Evolutionary conservation across 1,140 invertebrate genomes (phyloP), one percentile per base, ranked within the genome.

Genomic region (Palaemon carinicauda): DNA sequence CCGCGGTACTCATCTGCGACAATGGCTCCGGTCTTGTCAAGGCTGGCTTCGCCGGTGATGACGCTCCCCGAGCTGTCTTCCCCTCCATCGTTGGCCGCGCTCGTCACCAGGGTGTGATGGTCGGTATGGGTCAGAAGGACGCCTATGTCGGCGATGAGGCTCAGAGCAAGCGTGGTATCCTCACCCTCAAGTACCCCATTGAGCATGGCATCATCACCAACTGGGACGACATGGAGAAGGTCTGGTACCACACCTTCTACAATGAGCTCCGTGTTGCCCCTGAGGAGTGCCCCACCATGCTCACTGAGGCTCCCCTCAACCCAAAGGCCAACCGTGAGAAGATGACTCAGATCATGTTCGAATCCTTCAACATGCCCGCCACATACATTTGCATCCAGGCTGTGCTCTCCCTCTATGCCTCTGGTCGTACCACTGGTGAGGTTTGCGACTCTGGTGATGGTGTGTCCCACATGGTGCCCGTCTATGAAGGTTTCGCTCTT

Each of bases 171-270:
- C 94, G 95, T 94, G 95, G 96, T 93, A 97, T 97, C 93, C 94
- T 97, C 89, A 97, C 96, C 88, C 92, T 98, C 89, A 97, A 97
- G 92, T 98, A 97, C 93, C 97, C 97, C 88, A 96, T 98, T 93
- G 96, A 98, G 92, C 96, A 98, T 93, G 97, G 96, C 90, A 97
- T 97, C 92, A 96, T 98, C 91, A 98, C 96, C 92, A 98, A 98
- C 94, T 98, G 97, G 97, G 97, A 98, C 91, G 97, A 98, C 92
- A 98, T 98, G 97, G 97, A 98, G 93, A 98, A 98, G 92, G 96
- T 98, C 92, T 98, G 97, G 97, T 97, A 98, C 92, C 96, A 98
- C 92, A 96, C 96, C 89, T 98, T 97, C 93, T 97, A 97, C 94
- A 98, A 97, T 92, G 97, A 98, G 92, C 93, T 98, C 87, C 94